Conservation (phyloP, 2,888 invertebrate species). For the Glaucopsyche alexis region DNA sequence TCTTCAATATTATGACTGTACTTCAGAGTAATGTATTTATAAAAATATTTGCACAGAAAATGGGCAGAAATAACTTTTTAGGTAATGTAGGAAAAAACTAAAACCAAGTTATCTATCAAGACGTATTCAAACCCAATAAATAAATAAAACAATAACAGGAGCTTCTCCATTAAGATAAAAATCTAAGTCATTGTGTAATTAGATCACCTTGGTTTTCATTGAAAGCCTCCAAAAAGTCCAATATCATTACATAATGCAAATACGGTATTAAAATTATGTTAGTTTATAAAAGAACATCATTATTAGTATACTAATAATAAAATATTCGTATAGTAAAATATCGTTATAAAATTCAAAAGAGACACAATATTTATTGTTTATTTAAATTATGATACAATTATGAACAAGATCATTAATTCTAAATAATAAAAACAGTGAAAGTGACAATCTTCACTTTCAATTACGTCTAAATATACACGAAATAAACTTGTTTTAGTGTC, state of each 20-base stretch:
- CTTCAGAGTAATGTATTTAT: no score
- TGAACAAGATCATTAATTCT: background rate
- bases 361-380: conserved; percentile 11
- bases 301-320: conserved; percentile 6
- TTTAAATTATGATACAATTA: conserved; percentile 7
- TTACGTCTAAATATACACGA: conserved; percentile 4
- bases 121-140: no score
- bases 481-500: background rate
- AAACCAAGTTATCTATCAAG: no score
- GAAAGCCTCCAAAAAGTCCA: background rate
- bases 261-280: background rate
- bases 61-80: no score
- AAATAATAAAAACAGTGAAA: conserved; percentile 21
- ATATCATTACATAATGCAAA: conserved; percentile 3
- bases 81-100: no score
- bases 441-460: conserved; percentile 23
- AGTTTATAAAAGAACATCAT: conserved; percentile 4
- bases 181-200: background rate
- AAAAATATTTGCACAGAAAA: no score
- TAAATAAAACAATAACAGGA: no score
- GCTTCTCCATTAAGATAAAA: background rate
- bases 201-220: background rate
- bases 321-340: conserved; percentile 2
- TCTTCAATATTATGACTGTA: no score
- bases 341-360: background rate